Base-by-base conservation (phyloP, 2,888 invertebrate species). In the Agonopterix heracliana region DNA sequence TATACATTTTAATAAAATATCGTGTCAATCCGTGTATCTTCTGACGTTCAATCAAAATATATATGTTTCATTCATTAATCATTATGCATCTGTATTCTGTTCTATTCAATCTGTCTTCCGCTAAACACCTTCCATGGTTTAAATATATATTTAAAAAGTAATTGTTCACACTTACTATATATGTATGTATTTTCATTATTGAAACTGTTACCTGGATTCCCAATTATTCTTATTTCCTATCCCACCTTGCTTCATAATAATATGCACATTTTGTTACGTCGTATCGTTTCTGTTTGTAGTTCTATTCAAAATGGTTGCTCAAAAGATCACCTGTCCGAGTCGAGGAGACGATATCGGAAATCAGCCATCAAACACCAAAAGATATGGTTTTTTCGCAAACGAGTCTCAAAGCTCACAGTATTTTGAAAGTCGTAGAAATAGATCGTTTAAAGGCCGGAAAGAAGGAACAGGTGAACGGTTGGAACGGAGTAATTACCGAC, bases 301-400 rank as follows among this genome's bases (percentile, higher is more conserved):
- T 87, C 85, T 87, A 85, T 87, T 75, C 88, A 88, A 88, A 88
- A 88, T 88, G 88, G 88, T 88, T 84, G 78, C 87, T 81, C 82
- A 81, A 87, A 88, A 81, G 78, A 79, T 82, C 86, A 82, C 77
- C 86, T 79, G 84, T 84, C 81, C 86, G 81, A 78, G 82, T 82
- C 80, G 84, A 78, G 83, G 84, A 80, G 85, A 85, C 82, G 79
- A 78, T 84, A 79, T 79, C 85, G 85, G 83, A 83, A 80, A 76
- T 78, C 74, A 72, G 65, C 77, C 67, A 73, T 64, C 64, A 76
- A 75, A 84, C 78, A 81, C 79, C 84, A 70, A 86, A 78, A 86
- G 88, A 88, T 68, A 82, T 86, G 87, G 88, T 88, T 86, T 86
- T 86, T 88, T 87, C 88, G 71, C 86, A 85, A 85, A 83, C 81